These are phyloP conservation scores for Tenthredo notha DNA, from an alignment of 2,888 invertebrate genomes.

Conservation along the genomic window DNA sequence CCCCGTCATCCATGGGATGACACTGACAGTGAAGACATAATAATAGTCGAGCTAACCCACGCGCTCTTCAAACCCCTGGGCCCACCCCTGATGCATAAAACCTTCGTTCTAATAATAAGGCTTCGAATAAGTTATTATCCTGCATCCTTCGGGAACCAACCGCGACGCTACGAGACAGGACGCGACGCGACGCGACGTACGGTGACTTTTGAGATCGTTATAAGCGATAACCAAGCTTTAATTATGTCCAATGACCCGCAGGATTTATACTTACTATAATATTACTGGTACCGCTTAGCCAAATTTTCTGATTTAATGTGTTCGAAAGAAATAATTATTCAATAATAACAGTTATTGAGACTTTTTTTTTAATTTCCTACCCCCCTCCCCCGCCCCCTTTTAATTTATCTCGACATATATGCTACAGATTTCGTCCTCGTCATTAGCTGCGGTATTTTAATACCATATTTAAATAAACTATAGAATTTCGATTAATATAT, in stretches of 20 bases:
- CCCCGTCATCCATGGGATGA: conserved; percentile 53
- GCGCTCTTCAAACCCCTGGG: conserved; percentile 54
- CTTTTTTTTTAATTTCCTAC: too few relatives aligned
- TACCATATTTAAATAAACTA: too few relatives aligned
- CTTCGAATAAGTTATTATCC: conserved; percentile 73
- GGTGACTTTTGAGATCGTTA: conserved; percentile 61
- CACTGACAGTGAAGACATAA: conserved; percentile 64
- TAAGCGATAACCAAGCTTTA: conserved; percentile 21
- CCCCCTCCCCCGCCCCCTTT: too few relatives aligned
- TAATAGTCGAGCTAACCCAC: conserved; percentile 63
- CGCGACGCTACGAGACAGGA: conserved; percentile 15
- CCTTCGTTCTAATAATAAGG: conserved; percentile 70
- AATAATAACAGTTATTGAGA: background rate
- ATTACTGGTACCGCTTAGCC: background rate
- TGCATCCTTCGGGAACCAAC: conserved; percentile 59
- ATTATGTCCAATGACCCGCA: conserved; percentile 47
- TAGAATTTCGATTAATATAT: too few relatives aligned
- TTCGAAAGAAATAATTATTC: background rate
- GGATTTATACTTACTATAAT: background rate
- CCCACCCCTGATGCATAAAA: conserved; percentile 60
- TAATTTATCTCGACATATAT: background rate
- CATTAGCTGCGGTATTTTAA: background rate
- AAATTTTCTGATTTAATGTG: background rate
- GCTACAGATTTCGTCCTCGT: background rate
- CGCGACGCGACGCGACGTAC: conserved; percentile 38